phyloP scores from a whole-genome alignment of 2,113 vertebrate species.

The Otolemur garnettii region DNA sequence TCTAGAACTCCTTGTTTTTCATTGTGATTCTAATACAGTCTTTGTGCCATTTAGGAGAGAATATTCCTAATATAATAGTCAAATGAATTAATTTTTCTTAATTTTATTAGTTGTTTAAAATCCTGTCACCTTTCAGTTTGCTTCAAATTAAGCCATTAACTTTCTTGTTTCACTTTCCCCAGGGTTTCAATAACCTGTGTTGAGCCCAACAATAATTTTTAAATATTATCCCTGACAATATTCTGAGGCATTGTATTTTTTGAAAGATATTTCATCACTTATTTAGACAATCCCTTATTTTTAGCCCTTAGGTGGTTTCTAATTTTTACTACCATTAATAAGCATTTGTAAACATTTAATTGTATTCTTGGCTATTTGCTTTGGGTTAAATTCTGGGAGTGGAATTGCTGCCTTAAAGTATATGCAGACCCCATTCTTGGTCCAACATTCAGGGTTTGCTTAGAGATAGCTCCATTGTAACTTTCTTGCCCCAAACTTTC shows the following conservation, averaged over 20 bases:
- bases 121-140: slow-evolving; percentile 18
- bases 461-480: neutral
- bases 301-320: neutral
- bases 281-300: neutral
- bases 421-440: too few relatives aligned
- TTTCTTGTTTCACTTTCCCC: slow-evolving; percentile 32
- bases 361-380: neutral
- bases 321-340: neutral
- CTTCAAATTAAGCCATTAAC: slow-evolving; percentile 2
- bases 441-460: neutral
- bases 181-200: neutral
- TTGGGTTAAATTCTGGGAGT: neutral
- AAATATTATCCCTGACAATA: neutral
- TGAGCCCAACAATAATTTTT: neutral
- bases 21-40: neutral
- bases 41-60: neutral
- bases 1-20: neutral
- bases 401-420: neutral
- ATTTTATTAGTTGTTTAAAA: slow-evolving; percentile 35
- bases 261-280: neutral
- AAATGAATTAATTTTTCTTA: neutral
- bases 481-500: neutral
- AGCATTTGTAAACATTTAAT: neutral
- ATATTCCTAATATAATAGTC: neutral
- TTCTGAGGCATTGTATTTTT: neutral